These are phyloP conservation scores for Halichoerus grypus DNA, from an alignment of 2,113 vertebrate species.

Conservation along the genomic window DNA sequence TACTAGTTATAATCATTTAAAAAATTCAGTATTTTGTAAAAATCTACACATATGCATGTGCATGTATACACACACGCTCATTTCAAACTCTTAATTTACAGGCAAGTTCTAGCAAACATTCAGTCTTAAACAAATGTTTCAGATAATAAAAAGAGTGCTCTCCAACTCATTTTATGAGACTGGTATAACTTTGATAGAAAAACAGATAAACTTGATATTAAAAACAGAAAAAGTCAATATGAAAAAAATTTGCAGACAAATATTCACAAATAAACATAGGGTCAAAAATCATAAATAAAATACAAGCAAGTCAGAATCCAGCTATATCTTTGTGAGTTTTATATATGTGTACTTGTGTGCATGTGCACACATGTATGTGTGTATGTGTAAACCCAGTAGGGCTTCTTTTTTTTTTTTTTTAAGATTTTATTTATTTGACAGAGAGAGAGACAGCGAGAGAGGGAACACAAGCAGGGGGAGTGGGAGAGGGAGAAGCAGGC, in stretches of 20 bases:
- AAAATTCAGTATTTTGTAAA: slow-evolving; percentile 15
- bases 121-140: neutral
- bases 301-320: slow-evolving; percentile 24
- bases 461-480: too few relatives aligned
- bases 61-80: neutral
- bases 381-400: neutral
- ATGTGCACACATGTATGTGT: neutral
- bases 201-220: neutral
- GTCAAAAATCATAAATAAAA: slow-evolving; percentile 10
- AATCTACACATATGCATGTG: neutral
- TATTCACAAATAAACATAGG: neutral
- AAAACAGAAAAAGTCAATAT: neutral
- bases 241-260: slow-evolving; percentile 25
- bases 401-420: neutral
- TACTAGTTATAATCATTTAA: neutral
- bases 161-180: slow-evolving; percentile 2
- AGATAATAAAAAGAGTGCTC: neutral
- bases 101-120: neutral
- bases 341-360: neutral
- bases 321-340: neutral
- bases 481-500: too few relatives aligned
- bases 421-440: too few relatives aligned
- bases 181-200: neutral
- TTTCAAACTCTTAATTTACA: neutral
- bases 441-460: too few relatives aligned